Base-by-base conservation (phyloP, 2,113 vertebrate genomes). In the Cygnus atratus region DNA sequence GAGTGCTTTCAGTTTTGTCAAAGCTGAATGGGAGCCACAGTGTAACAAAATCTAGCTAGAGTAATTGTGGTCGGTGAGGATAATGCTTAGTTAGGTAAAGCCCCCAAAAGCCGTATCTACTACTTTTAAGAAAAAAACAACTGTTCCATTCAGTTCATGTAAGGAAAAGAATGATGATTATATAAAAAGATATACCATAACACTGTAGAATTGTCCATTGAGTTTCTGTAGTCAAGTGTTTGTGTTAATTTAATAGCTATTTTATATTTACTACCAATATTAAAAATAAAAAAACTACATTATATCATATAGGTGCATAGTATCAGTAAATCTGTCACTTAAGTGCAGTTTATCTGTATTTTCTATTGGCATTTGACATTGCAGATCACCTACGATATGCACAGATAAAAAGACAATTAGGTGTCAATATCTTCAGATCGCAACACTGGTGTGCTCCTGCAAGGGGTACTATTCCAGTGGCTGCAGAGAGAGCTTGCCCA, bases 391-490 rank as follows among this genome's bases (percentile, higher is more conserved):
- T 93, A 20, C 59, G 94, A 92, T 82, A 48, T 0, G 70, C 76
- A 29, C 57, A 61, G 80, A 88, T 39, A 90, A 79, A 92, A 91
- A 5, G n/a, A 54, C 66, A 84, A 91, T 91, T 97, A 72, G 72
- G 20, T 81, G 48, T 2, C 61, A 35, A 2, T 44, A 39, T 58
- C 93, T 82, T 48, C 89, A 50, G 52, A 48, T 68, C 33, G 37
- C 52, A 59, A 44, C 2, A 2, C 66, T 92, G 74, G 35, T 46
- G 1, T 0, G 41, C 68, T 90, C 59, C 65, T 17, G 48, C 41
- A 24, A 13, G 10, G 67, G 35, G 11, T 61, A 13, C 35, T 50
- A 25, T 55, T 59, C 70, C 74, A 50, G n/a, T 3, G 21, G 50
- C 59, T 58, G 59, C 3, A 0, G 25, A 10, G 16, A 67, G 26